A percentile compares a stretch with the other conserved stretches of the same genome.
Conservation (phyloP, 2,888 invertebrate genomes). For the Cacoxenus indagator region DNA sequence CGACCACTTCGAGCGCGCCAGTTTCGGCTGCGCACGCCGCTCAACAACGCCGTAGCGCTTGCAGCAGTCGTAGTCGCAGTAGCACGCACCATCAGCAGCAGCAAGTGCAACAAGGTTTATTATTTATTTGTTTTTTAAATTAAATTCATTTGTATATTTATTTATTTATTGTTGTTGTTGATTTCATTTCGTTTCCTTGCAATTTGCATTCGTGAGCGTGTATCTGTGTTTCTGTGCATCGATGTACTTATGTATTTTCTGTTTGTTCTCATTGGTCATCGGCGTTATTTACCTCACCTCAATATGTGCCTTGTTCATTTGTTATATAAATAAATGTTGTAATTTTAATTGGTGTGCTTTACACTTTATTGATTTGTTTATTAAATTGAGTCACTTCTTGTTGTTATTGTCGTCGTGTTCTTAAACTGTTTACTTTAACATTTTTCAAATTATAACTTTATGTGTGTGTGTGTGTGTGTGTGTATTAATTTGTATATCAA, state of each 20-base stretch:
- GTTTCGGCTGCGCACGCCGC: too few relatives aligned
- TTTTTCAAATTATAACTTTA: conserved; percentile 2
- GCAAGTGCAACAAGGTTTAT: conserved; percentile 44
- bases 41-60: too few relatives aligned
- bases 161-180: conserved; percentile 59
- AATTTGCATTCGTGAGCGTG: conserved; percentile 36
- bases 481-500: conserved; percentile 3
- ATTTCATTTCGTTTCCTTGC: conserved; percentile 38
- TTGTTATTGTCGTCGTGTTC: conserved; percentile 11
- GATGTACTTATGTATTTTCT: conserved; percentile 23
- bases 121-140: conserved; percentile 19
- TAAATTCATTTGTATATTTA: conserved; percentile 39
- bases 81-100: conserved; percentile 17
- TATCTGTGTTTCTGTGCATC: conserved; percentile 28
- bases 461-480: conserved; percentile 26
- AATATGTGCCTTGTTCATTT: background rate
- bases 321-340: conserved; percentile 14
- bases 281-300: conserved; percentile 1
- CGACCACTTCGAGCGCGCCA: too few relatives aligned
- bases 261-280: conserved; percentile 49
- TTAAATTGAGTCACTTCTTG: background rate
- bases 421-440: background rate
- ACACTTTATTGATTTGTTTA: background rate
- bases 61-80: too few relatives aligned
- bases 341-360: conserved; percentile 2